Conservation (phyloP, 2,113 vertebrate species). For the Oryzias melastigma region DNA sequence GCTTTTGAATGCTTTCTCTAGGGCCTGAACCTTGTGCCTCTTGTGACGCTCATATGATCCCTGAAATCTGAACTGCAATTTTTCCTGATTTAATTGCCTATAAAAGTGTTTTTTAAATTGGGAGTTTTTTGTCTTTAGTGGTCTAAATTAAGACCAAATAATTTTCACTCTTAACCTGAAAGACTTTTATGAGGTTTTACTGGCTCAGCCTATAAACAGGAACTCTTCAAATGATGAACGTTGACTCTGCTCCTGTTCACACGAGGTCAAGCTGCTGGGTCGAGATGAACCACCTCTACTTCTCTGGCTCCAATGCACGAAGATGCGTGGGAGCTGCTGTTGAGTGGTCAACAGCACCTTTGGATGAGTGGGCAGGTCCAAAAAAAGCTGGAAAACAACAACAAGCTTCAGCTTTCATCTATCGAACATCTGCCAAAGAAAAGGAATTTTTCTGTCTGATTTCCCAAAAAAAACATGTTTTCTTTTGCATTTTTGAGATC, state of each 20-base stretch:
- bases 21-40: slow-evolving; percentile 9
- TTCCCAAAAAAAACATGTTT: no score
- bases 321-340: slow-evolving; percentile 28
- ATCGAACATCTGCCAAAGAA: no score
- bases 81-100: slow-evolving; percentile 6
- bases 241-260: not conserved
- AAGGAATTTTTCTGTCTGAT: no score
- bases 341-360: slow-evolving; percentile 30
- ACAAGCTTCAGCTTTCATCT: not conserved
- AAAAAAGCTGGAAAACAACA: slow-evolving; percentile 1
- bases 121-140: not conserved
- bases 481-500: not conserved
- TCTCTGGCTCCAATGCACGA: not conserved
- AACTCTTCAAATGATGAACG: slow-evolving; percentile 8
- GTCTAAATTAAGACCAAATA: slow-evolving; percentile 44
- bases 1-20: slow-evolving; percentile 14
- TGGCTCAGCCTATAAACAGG: not conserved
- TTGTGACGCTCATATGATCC: slow-evolving; percentile 42
- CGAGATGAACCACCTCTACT: slow-evolving; percentile 11
- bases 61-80: slow-evolving; percentile 10
- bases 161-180: not conserved
- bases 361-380: slow-evolving; percentile 12
- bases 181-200: no score
- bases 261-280: slow-evolving; percentile 2
- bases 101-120: not conserved